Evolutionary conservation across 2,797 vertebrate genomes (phyloP).

Genomic region (Rhodeus uyekii): DNA sequence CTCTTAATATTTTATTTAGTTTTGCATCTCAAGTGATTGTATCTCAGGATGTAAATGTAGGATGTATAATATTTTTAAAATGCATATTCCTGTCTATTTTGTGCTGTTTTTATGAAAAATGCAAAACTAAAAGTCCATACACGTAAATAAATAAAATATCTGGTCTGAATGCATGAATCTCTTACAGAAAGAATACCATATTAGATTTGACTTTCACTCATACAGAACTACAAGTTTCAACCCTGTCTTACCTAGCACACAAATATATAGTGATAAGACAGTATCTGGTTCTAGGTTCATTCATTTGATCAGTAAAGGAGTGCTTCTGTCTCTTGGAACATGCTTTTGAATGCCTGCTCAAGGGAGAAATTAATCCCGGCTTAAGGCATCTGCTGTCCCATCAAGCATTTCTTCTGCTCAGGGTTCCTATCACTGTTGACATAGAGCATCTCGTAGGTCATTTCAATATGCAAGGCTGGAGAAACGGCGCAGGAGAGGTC

Average conservation of each 20-base stretch:
- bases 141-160: no score
- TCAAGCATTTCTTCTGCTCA: conserved; percentile 44
- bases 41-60: no score
- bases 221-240: no score
- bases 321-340: neutral
- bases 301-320: neutral
- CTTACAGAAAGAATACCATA: no score
- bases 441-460: conserved; percentile 58
- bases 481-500: conserved; percentile 58
- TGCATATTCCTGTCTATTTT: no score
- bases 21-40: no score
- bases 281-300: neutral
- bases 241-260: neutral
- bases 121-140: no score
- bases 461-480: conserved; percentile 60
- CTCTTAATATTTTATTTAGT: no score
- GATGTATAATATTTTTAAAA: no score
- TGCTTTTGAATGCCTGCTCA: neutral
- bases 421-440: conserved; percentile 25
- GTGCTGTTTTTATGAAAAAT: no score
- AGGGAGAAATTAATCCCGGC: conserved; percentile 55
- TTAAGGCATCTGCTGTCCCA: conserved; percentile 53
- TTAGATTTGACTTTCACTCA: no score
- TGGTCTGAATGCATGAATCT: no score
- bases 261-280: neutral